Evolutionary conservation across 2,113 vertebrate species (phyloP), one percentile per base, ranked within the genome.

Genomic region (Tragelaphus imberbis): DNA sequence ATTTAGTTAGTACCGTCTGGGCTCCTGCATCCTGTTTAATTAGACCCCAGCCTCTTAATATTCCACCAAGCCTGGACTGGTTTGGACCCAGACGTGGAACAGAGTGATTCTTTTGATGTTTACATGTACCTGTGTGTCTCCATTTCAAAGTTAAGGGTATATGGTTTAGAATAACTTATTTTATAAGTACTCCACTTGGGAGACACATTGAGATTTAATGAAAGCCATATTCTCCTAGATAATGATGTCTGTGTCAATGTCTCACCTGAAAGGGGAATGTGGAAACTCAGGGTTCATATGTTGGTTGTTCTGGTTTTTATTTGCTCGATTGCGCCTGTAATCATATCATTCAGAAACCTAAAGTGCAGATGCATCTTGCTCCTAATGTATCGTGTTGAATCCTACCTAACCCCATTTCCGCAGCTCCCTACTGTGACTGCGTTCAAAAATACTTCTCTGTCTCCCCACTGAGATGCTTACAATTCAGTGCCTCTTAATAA

Each of bases 331-430:
- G 84, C 93, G 87, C 63, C 91, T 89, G 71, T 90, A 96, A 91
- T 98, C 96, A 93, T 59, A 81, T 89, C 88, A 84, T 96, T 97
- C 53, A 44, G 94, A 90, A 93, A 56, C 75, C 88, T 84, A 23
- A 85, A 95, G 40, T 84, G 44, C 91, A 93, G 95, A 47, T 8
- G 6, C 63, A 56, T 92, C 86, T 97, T 94, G 86, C 68, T 94
- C 81, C 88, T 94, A 95, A 82, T 2, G 3, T 40, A 53, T 91
- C 81, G 77, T 95, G 88, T 92, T 98, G 68, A 97, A 97, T 93
- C 36, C 58, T 36, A 55, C 44, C 55, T 36, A 55, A 71, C n/a
- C 30, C 28, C 79, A 51, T 94, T 81, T 92, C 80, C 30, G 1
- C 25, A 16, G 49, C 84, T 95, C 36, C 49, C 81, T 71, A 59